Evolutionary conservation across 2,888 invertebrate genomes (phyloP).

Genomic region (Elysia crispata): DNA sequence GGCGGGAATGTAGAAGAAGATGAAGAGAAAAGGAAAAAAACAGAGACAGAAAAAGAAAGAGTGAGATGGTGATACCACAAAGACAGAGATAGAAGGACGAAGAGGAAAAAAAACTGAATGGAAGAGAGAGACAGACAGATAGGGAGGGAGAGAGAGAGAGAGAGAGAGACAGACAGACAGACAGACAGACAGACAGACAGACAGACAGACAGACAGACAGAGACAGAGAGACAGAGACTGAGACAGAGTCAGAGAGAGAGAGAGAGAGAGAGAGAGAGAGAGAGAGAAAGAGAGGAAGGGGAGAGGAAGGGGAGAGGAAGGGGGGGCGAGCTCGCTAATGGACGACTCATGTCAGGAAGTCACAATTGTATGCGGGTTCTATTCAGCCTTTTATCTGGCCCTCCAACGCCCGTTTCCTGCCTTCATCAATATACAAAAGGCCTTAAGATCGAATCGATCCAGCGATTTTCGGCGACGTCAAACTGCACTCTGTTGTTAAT

Average conservation of each 20-base stretch:
- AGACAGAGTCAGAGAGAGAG: constrained; percentile 23
- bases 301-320: too few relatives aligned
- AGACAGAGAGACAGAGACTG: neutral
- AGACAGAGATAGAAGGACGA: neutral
- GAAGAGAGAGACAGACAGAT: neutral
- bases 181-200: neutral
- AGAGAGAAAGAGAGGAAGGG: neutral
- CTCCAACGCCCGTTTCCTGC: too few relatives aligned
- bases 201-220: neutral
- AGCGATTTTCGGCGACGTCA: too few relatives aligned
- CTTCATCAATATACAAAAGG: too few relatives aligned
- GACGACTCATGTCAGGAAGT: too few relatives aligned
- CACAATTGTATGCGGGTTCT: too few relatives aligned
- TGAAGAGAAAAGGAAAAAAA: neutral
- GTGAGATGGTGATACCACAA: constrained; percentile 11
- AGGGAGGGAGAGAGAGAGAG: neutral
- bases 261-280: constrained; percentile 16
- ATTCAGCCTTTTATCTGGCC: too few relatives aligned
- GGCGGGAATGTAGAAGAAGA: constrained; percentile 15
- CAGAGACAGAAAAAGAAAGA: neutral
- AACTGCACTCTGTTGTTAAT: too few relatives aligned
- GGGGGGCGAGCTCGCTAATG: too few relatives aligned
- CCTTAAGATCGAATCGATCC: too few relatives aligned
- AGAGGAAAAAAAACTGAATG: too few relatives aligned
- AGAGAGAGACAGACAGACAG: neutral